Percentiles rank a stretch among this genome's conserved stretches.
phyloP scores from a whole-genome alignment of 2,888 invertebrate genomes.

The Eulithis prunata region DNA sequence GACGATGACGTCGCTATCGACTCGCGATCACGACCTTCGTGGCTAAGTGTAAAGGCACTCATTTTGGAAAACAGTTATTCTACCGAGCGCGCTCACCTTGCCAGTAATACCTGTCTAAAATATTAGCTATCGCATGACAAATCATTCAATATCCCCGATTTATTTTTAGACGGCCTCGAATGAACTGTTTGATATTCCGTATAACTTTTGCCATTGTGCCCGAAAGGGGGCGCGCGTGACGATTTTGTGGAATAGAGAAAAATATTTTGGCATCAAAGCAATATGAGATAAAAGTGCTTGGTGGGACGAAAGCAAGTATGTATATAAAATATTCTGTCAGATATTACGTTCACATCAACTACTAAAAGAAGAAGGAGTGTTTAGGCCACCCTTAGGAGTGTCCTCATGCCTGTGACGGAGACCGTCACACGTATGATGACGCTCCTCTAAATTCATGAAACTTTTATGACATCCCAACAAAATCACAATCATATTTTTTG shows the following conservation, averaged over 20 bases:
- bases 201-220: conserved; percentile 55
- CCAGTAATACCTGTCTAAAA: conserved; percentile 29
- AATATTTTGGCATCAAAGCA: conserved; percentile 40
- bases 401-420: too few relatives aligned
- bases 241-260: conserved; percentile 49
- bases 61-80: not conserved
- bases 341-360: too few relatives aligned
- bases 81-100: conserved; percentile 9
- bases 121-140: conserved; percentile 45
- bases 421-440: too few relatives aligned
- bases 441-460: too few relatives aligned
- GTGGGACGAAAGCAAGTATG: too few relatives aligned
- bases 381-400: too few relatives aligned
- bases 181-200: conserved; percentile 52
- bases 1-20: too few relatives aligned
- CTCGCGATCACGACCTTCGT: not conserved
- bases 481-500: too few relatives aligned
- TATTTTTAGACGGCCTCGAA: conserved; percentile 57
- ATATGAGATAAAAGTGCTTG: not conserved
- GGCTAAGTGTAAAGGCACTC: not conserved
- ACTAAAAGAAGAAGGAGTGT: too few relatives aligned
- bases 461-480: too few relatives aligned
- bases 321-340: too few relatives aligned
- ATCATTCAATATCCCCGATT: conserved; percentile 45
- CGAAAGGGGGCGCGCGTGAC: conserved; percentile 51